These are phyloP conservation scores for Ptiloglossa arizonensis DNA, from an alignment of 1,140 invertebrate species.

Conservation along the genomic window DNA sequence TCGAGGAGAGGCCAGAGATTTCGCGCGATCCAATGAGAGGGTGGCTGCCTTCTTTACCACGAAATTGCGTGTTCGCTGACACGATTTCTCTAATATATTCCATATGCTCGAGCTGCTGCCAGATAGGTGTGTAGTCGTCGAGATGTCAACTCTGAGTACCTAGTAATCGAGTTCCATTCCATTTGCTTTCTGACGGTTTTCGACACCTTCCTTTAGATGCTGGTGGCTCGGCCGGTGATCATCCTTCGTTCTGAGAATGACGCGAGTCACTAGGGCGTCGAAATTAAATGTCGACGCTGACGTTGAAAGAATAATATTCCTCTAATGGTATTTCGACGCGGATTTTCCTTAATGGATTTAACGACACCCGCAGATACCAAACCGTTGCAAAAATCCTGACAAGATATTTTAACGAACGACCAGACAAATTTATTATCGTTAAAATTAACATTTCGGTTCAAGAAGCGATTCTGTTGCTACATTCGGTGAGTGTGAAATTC, in stretches of 20 bases:
- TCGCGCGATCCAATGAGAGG: neutral
- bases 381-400: too few relatives aligned
- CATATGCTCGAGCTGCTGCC: neutral
- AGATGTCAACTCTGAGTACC: conserved; percentile 9
- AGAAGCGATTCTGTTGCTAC: too few relatives aligned
- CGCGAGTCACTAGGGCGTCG: neutral
- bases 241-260: neutral
- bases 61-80: neutral
- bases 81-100: conserved; percentile 37
- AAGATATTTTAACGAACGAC: too few relatives aligned
- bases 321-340: neutral
- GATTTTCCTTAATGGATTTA: neutral
- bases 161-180: conserved; percentile 38
- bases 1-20: neutral
- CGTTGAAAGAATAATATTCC: neutral
- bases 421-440: too few relatives aligned
- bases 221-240: neutral
- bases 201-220: neutral
- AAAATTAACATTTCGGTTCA: too few relatives aligned
- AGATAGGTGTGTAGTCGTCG: conserved; percentile 11
- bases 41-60: neutral
- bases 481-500: too few relatives aligned
- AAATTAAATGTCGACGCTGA: neutral
- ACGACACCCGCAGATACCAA: too few relatives aligned
- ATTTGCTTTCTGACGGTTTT: conserved; percentile 25